phyloP scores from a whole-genome alignment of 2,113 vertebrate species.

The Pagrus major region DNA sequence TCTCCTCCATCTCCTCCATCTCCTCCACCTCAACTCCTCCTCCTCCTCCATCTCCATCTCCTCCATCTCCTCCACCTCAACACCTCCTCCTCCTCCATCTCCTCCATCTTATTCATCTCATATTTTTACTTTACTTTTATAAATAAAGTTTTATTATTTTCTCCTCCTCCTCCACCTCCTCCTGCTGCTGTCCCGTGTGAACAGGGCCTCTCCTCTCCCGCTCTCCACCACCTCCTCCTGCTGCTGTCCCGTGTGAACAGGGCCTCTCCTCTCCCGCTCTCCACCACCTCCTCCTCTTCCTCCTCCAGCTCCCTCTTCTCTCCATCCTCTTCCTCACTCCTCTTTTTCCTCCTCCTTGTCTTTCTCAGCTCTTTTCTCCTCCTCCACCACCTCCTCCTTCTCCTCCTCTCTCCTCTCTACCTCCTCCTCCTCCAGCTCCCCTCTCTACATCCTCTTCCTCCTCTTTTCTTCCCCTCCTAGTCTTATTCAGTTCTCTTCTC shows the following conservation, averaged over 20 bases:
- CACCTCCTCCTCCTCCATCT: no score
- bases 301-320: not conserved
- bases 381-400: not conserved
- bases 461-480: no score
- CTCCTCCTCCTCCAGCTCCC: not conserved
- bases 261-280: conserved; percentile 24
- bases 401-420: conserved; percentile 20
- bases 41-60: no score
- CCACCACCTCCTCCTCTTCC: not conserved
- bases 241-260: conserved; percentile 82
- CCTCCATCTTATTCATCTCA: no score
- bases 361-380: not conserved
- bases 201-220: not conserved
- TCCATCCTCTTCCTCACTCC: not conserved
- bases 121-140: no score
- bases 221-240: not conserved
- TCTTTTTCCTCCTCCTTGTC: no score
- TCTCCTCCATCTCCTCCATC: no score
- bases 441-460: not conserved
- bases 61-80: no score
- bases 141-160: no score
- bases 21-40: no score
- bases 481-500: no score
- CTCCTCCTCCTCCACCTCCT: not conserved
- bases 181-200: no score